Evolutionary conservation across 1,140 invertebrate species (phyloP).

Genomic region (Popillia japonica): DNA sequence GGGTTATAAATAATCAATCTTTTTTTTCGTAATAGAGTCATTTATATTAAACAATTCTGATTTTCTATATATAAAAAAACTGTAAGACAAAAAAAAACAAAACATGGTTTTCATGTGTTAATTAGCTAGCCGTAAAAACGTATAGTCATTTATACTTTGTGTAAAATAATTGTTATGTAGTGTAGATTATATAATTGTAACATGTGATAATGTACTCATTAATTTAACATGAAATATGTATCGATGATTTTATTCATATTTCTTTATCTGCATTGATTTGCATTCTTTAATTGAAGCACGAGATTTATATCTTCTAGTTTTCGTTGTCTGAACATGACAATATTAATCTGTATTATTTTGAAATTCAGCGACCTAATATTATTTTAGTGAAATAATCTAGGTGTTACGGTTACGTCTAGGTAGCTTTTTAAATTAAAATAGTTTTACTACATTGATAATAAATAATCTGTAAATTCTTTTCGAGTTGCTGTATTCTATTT

Average conservation of each 20-base stretch:
- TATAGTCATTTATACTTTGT: conserved; percentile 25
- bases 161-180: conserved; percentile 33
- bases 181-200: conserved; percentile 30
- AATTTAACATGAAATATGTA: conserved; percentile 25
- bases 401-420: not conserved
- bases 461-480: not conserved
- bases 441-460: not conserved
- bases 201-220: conserved; percentile 32
- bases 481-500: not conserved
- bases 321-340: too few relatives aligned
- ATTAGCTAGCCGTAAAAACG: not conserved
- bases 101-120: conserved; percentile 11
- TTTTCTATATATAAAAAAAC: not conserved
- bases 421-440: not conserved
- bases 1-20: not conserved
- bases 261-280: not conserved
- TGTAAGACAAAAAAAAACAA: conserved; percentile 11
- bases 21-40: not conserved
- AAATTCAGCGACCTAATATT: too few relatives aligned
- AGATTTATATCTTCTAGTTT: not conserved
- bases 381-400: too few relatives aligned
- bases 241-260: not conserved
- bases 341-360: too few relatives aligned
- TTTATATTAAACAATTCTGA: conserved; percentile 29
- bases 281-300: not conserved